These are phyloP conservation scores for Zaprionus camerounensis DNA, from an alignment of 1,140 invertebrate species.

Conservation along the genomic window DNA sequence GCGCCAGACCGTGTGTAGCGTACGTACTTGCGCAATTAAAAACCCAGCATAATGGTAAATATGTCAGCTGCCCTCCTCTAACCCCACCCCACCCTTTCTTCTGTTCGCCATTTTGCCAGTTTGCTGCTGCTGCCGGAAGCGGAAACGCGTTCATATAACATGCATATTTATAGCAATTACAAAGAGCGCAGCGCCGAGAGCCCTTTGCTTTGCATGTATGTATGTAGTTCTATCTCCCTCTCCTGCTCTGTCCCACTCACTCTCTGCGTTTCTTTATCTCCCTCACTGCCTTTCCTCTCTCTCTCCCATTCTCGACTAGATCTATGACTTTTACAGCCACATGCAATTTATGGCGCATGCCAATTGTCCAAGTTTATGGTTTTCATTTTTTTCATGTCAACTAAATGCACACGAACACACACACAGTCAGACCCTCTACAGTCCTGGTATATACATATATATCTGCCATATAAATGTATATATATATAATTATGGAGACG, in stretches of 20 bases:
- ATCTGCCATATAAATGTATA: slow-evolving; percentile 8
- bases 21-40: slow-evolving; percentile 48
- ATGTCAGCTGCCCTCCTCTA: not conserved
- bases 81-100: not conserved
- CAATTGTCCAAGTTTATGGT: slow-evolving; percentile 70
- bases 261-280: not conserved
- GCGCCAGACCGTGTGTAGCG: slow-evolving; percentile 7
- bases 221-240: slow-evolving; percentile 2
- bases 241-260: not conserved
- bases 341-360: slow-evolving; percentile 54
- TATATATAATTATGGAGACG: slow-evolving; percentile 30
- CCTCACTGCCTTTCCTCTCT: not conserved
- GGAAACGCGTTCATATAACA: slow-evolving; percentile 53
- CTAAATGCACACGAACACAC: slow-evolving; percentile 26
- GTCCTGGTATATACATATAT: not conserved
- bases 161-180: slow-evolving; percentile 54
- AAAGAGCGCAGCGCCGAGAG: slow-evolving; percentile 20
- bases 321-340: slow-evolving; percentile 13
- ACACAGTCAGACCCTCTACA: slow-evolving; percentile 4
- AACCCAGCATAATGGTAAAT: slow-evolving; percentile 40
- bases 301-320: slow-evolving; percentile 1
- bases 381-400: slow-evolving; percentile 58
- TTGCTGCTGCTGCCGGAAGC: slow-evolving; percentile 41
- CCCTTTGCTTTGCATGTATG: slow-evolving; percentile 41
- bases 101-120: slow-evolving; percentile 29